Evolutionary conservation across 2,113 vertebrate species (phyloP).

Genomic region (Empidonax traillii): DNA sequence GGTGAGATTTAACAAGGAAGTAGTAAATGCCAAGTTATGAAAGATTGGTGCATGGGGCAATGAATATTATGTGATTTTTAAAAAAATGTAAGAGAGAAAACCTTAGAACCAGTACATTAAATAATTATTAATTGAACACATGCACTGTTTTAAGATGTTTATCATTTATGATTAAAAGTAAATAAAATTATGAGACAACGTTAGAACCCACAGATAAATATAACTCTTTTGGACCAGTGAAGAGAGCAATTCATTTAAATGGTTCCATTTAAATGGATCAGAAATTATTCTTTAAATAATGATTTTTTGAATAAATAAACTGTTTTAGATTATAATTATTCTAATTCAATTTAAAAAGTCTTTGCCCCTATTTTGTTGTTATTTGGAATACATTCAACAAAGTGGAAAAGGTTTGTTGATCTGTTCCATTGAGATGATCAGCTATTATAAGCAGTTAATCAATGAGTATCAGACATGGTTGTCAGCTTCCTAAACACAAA

Average conservation of each 20-base stretch:
- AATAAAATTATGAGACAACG: not conserved
- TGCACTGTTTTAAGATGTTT: not conserved
- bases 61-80: not conserved
- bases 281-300: not conserved
- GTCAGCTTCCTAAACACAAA: not conserved
- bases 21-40: not conserved
- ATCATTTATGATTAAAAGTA: not conserved
- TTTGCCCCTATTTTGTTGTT: not conserved
- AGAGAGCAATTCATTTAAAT: not conserved
- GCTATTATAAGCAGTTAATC: conserved; percentile 1
- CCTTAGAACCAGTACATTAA: not conserved
- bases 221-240: not conserved
- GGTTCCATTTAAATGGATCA: not conserved
- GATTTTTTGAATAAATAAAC: not conserved
- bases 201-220: not conserved
- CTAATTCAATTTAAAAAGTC: not conserved
- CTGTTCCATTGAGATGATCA: not conserved
- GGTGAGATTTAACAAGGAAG: not conserved
- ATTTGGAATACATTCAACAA: not conserved
- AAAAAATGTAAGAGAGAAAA: not conserved
- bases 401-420: not conserved
- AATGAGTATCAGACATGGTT: conserved; percentile 6
- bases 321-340: not conserved
- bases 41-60: not conserved
- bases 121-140: not conserved